Percentiles rank a stretch among this genome's conserved stretches.
Conservation (phyloP, 2,888 invertebrate species). For the Scaeva pyrastri region DNA sequence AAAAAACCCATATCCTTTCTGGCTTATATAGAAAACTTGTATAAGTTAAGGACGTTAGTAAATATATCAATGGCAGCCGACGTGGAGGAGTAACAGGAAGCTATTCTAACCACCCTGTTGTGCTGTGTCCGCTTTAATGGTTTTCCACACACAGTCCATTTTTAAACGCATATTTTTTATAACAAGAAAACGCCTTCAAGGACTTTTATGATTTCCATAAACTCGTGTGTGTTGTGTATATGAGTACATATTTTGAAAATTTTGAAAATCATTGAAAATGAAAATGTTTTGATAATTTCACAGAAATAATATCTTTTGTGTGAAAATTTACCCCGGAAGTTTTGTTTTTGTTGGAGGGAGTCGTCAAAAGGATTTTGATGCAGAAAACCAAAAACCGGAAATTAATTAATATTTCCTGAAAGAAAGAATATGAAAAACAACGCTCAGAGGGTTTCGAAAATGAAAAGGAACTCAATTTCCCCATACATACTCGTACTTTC, state of each 20-base stretch:
- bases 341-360: neutral
- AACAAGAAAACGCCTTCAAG: no score
- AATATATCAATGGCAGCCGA: neutral
- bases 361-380: neutral
- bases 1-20: neutral
- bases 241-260: no score
- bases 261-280: neutral
- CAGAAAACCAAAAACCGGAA: neutral
- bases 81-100: neutral
- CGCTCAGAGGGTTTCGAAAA: no score
- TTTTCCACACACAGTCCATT: neutral
- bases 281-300: constrained; percentile 10
- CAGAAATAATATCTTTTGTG: neutral
- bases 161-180: neutral
- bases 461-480: neutral
- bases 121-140: no score
- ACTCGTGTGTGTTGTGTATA: neutral
- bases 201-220: neutral
- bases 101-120: neutral
- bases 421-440: no score
- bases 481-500: neutral
- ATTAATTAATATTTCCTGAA: neutral
- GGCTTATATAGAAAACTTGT: neutral
- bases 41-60: neutral
- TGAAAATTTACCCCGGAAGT: neutral